phyloP scores from a whole-genome alignment of 1,140 invertebrate species.

The Reticulitermes speratus region DNA sequence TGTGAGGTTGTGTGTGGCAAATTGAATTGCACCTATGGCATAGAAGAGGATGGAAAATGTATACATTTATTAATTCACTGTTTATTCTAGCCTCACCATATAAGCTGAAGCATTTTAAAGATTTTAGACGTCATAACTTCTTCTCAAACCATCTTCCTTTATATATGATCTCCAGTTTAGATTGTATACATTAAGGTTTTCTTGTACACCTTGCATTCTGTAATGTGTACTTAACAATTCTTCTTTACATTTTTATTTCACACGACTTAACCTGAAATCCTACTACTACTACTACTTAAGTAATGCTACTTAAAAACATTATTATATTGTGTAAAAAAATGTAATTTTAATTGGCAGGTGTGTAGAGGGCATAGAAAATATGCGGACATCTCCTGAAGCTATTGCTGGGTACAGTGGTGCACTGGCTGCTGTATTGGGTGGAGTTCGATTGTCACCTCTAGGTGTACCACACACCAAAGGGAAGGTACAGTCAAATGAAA shows the following conservation, averaged over 20 bases:
- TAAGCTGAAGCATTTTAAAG: too few relatives aligned
- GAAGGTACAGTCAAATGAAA: constrained; percentile 63
- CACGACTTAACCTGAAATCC: background rate
- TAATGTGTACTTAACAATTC: background rate
- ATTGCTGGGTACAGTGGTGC: constrained; percentile 93
- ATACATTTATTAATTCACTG: too few relatives aligned
- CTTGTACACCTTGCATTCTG: too few relatives aligned
- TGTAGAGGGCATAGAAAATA: constrained; percentile 80
- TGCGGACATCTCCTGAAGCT: constrained; percentile 89
- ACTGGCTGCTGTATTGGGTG: constrained; percentile 88
- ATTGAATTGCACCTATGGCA: too few relatives aligned
- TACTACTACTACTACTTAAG: background rate
- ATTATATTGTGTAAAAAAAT: constrained; percentile 30
- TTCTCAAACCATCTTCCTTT: too few relatives aligned
- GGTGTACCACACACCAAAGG: constrained; percentile 96
- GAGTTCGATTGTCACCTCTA: constrained; percentile 84
- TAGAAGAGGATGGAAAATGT: too few relatives aligned
- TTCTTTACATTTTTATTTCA: background rate
- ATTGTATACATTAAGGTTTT: too few relatives aligned
- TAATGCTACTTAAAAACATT: background rate
- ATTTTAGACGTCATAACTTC: too few relatives aligned
- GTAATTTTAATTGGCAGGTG: constrained; percentile 50
- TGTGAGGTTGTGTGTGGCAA: too few relatives aligned
- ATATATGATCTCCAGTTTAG: too few relatives aligned
- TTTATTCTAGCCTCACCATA: too few relatives aligned